These are phyloP conservation scores for Sebastes alutus DNA, from an alignment of 2,797 vertebrate species.

Conservation along the genomic window DNA sequence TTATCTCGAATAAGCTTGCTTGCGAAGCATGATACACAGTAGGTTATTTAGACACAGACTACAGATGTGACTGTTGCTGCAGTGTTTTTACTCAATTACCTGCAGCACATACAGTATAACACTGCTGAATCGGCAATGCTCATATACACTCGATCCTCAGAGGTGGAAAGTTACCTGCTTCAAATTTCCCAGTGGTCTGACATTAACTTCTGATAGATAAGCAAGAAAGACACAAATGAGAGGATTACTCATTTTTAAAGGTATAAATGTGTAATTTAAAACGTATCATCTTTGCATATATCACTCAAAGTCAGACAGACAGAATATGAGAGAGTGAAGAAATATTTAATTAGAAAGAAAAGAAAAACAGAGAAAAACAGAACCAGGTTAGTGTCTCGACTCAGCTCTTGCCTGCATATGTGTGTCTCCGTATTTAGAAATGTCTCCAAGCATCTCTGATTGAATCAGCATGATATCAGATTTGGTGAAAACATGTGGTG, in stretches of 20 bases:
- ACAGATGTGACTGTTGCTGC: conserved; percentile 18
- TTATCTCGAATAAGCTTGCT: conserved; percentile 13
- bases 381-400: conserved; percentile 1
- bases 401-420: conserved; percentile 22
- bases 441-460: conserved; percentile 66
- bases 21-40: background rate
- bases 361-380: background rate
- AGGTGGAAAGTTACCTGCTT: background rate
- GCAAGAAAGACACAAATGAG: background rate
- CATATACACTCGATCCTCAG: background rate
- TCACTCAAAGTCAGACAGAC: background rate
- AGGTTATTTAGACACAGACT: conserved; percentile 7
- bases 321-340: background rate
- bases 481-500: conserved; percentile 67
- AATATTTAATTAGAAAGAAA: background rate
- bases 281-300: background rate
- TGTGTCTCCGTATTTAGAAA: conserved; percentile 56
- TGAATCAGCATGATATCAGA: conserved; percentile 71
- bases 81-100: conserved; percentile 26
- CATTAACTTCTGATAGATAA: background rate
- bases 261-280: background rate
- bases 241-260: background rate
- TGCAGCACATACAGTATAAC: background rate
- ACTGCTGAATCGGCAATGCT: conserved; percentile 37
- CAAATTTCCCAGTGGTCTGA: background rate